These are phyloP conservation scores for Graphium colonna DNA, from an alignment of 2,888 invertebrate species.

Conservation along the genomic window DNA sequence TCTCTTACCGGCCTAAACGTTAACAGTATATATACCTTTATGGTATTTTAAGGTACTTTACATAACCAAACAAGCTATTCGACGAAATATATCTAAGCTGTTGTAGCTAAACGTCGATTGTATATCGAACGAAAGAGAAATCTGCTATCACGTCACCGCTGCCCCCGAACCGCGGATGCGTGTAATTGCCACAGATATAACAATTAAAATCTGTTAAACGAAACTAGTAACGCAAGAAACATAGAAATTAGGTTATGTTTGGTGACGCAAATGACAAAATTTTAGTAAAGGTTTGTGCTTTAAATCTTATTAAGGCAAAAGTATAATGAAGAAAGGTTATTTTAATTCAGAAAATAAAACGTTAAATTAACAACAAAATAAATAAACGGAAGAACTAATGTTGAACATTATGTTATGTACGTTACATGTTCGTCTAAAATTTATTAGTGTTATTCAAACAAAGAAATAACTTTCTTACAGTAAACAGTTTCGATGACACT, in stretches of 20 bases:
- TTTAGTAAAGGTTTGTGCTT: slow-evolving; percentile 24
- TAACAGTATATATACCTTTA: too few species aligned
- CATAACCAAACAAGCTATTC: too few species aligned
- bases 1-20: too few species aligned
- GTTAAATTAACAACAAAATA: slow-evolving; percentile 17
- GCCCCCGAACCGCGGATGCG: slow-evolving; percentile 73
- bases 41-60: too few species aligned
- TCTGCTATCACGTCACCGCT: slow-evolving; percentile 51
- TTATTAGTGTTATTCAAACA: slow-evolving; percentile 61
- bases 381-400: too few species aligned
- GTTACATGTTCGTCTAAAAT: background rate
- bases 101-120: too few species aligned
- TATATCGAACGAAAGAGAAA: slow-evolving; percentile 60
- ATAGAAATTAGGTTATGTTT: slow-evolving; percentile 14
- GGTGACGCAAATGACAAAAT: too few species aligned
- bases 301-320: too few species aligned
- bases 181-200: slow-evolving; percentile 70
- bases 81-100: too few species aligned
- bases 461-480: slow-evolving; percentile 45
- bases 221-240: slow-evolving; percentile 50
- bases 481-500: too few species aligned
- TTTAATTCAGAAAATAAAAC: too few species aligned
- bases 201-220: slow-evolving; percentile 65
- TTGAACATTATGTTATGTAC: background rate
- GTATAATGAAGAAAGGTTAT: too few species aligned